phyloP scores from a whole-genome alignment of 2,888 invertebrate genomes.

The Campopleginae sp. region DNA sequence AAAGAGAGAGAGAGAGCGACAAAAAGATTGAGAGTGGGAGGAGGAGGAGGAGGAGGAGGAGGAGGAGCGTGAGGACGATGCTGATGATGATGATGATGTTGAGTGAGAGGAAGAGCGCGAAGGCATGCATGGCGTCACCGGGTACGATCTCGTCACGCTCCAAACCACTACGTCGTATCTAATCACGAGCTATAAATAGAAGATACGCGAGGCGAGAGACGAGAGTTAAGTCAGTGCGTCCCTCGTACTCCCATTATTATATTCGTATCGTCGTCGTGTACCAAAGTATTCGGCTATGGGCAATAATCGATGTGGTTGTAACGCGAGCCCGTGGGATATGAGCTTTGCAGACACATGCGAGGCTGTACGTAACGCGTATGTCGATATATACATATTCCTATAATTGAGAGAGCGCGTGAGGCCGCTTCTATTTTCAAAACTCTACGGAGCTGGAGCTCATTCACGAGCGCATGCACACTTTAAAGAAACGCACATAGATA shows the following conservation, averaged over 20 bases:
- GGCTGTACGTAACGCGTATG: not conserved
- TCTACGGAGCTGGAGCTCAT: constrained; percentile 30
- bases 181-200: constrained; percentile 82
- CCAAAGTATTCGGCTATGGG: constrained; percentile 22
- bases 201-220: constrained; percentile 64
- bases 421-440: constrained; percentile 23
- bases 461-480: constrained; percentile 3
- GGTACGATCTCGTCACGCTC: constrained; percentile 68
- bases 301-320: constrained; percentile 62
- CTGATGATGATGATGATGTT: constrained; percentile 14
- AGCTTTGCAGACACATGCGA: constrained; percentile 44
- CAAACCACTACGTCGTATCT: constrained; percentile 74
- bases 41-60: constrained; percentile 7
- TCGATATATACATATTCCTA: not conserved
- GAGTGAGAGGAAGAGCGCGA: constrained; percentile 39
- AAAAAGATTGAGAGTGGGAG: not conserved
- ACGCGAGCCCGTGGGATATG: constrained; percentile 79
- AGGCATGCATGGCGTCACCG: constrained; percentile 65
- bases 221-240: constrained; percentile 74
- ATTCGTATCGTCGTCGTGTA: constrained; percentile 25
- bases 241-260: constrained; percentile 71
- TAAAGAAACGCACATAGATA: not conserved
- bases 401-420: constrained; percentile 45
- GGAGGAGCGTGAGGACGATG: constrained; percentile 11
- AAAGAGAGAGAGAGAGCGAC: constrained; percentile 2